Conservation (phyloP, 2,113 vertebrate genomes). For the Protomyctophum bolini region DNA sequence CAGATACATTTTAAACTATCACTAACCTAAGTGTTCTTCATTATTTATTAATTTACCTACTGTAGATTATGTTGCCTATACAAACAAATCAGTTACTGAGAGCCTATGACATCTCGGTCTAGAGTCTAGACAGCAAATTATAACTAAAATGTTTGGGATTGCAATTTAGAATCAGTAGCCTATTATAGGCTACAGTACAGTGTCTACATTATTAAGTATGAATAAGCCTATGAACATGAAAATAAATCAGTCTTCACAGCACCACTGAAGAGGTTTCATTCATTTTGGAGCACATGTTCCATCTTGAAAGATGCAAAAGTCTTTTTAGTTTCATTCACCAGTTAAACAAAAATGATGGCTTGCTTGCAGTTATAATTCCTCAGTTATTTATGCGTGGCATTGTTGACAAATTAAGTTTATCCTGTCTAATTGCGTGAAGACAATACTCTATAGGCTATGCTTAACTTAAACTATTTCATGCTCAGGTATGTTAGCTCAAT, state of each 20-base stretch:
- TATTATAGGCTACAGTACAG: not conserved
- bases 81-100: constrained; percentile 8
- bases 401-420: too few relatives aligned
- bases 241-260: constrained; percentile 24
- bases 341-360: too few relatives aligned
- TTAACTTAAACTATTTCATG: too few relatives aligned
- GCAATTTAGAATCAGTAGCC: not conserved
- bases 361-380: too few relatives aligned
- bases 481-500: not conserved
- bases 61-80: constrained; percentile 9
- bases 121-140: constrained; percentile 8
- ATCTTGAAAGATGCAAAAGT: not conserved
- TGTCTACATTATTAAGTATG: constrained; percentile 5
- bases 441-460: too few relatives aligned
- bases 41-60: not conserved
- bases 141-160: constrained; percentile 14
- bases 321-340: too few relatives aligned
- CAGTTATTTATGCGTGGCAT: too few relatives aligned
- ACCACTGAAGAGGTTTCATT: constrained; percentile 26
- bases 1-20: constrained; percentile 5
- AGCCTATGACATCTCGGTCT: not conserved
- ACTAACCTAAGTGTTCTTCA: constrained; percentile 1
- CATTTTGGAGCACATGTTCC: not conserved
- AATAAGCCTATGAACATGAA: not conserved
- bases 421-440: too few relatives aligned